Conservation (phyloP, 2,113 vertebrate species). For the Eleginops maclovinus region DNA sequence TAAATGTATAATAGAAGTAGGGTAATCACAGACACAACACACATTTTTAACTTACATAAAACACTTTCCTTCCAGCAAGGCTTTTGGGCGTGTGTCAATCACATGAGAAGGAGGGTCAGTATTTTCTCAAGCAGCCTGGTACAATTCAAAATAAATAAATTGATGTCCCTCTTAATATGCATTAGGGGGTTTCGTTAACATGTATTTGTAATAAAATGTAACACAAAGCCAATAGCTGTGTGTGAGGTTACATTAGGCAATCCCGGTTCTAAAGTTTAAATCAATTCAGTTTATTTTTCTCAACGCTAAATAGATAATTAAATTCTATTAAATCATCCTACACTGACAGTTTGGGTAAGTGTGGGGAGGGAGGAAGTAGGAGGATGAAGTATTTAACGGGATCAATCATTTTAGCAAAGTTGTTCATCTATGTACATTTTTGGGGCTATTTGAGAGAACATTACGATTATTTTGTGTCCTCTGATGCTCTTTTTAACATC, state of each 20-base stretch:
- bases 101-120: no score
- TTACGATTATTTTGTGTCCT: constrained; percentile 1
- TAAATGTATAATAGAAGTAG: constrained; percentile 22
- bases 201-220: constrained; percentile 54
- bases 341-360: constrained; percentile 14
- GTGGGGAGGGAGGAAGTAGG: not conserved
- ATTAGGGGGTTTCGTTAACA: constrained; percentile 19
- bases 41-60: constrained; percentile 29
- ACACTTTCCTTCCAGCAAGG: constrained; percentile 12
- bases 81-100: constrained; percentile 38
- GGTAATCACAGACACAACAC: constrained; percentile 20
- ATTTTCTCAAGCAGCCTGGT: no score
- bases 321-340: constrained; percentile 37
- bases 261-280: constrained; percentile 41
- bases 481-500: constrained; percentile 7
- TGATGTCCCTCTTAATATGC: no score
- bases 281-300: constrained; percentile 51
- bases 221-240: constrained; percentile 50
- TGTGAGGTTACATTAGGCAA: constrained; percentile 41
- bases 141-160: no score
- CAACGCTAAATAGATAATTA: no score
- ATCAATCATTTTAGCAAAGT: constrained; percentile 1
- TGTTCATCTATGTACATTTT: not conserved
- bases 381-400: constrained; percentile 1
- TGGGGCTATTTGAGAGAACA: constrained; percentile 5